These are phyloP conservation scores for Hirtodrosophila alboralis DNA, from an alignment of 2,888 invertebrate genomes.

Conservation along the genomic window DNA sequence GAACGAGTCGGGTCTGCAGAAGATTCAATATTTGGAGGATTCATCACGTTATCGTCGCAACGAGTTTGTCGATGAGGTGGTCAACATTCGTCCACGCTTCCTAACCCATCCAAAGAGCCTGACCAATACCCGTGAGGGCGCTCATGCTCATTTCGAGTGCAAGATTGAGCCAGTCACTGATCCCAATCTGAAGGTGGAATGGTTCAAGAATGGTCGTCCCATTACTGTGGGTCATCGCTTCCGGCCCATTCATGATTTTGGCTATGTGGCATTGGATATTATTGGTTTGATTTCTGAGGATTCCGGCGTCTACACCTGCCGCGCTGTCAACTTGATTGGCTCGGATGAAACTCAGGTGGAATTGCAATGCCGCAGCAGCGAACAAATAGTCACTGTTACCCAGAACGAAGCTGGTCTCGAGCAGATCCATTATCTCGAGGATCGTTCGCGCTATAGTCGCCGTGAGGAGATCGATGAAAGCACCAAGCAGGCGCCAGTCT, in stretches of 20 bases:
- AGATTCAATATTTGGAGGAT: slow-evolving; percentile 96
- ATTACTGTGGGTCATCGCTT: slow-evolving; percentile 97
- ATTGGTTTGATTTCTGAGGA: slow-evolving; percentile 98
- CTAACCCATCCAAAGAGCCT: slow-evolving; percentile 94
- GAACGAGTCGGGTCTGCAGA: slow-evolving; percentile 95
- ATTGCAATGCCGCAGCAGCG: slow-evolving; percentile 89
- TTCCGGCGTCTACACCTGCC: slow-evolving; percentile 95
- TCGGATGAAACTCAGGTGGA: slow-evolving; percentile 92
- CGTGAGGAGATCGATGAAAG: slow-evolving; percentile 91
- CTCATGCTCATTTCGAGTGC: slow-evolving; percentile 98
- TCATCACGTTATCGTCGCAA: slow-evolving; percentile 92
- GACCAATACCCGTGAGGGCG: slow-evolving; percentile 93
- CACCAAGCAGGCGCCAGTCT: slow-evolving; percentile 95
- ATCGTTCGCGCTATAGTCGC: slow-evolving; percentile 90
- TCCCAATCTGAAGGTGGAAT: slow-evolving; percentile 97
- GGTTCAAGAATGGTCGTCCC: slow-evolving; percentile 97
- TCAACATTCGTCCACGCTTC: slow-evolving; percentile 93
- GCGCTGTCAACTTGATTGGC: slow-evolving; percentile 95
- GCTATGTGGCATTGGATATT: slow-evolving; percentile 98
- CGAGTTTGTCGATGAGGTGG: slow-evolving; percentile 92
- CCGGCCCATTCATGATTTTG: slow-evolving; percentile 98
- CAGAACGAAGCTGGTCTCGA: slow-evolving; percentile 95
- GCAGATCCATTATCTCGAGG: slow-evolving; percentile 95
- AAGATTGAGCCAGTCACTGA: slow-evolving; percentile 98
- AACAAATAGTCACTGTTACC: slow-evolving; percentile 92